Conservation (phyloP, 2,888 invertebrate species). For the Pachliopta kotzebuea region DNA sequence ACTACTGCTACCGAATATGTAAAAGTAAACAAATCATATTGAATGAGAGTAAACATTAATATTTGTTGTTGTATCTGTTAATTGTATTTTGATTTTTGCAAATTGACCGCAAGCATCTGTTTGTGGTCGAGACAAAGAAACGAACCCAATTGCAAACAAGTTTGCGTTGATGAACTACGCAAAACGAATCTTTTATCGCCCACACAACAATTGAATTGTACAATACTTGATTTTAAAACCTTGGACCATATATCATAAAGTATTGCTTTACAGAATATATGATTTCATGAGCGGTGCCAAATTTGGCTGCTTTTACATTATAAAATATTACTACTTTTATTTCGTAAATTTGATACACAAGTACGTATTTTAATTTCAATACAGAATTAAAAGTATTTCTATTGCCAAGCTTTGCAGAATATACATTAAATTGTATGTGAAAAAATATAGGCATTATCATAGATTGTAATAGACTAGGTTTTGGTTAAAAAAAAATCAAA, state of each 20-base stretch:
- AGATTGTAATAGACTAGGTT: too few relatives aligned
- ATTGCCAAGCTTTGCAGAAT: neutral
- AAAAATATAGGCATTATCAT: too few relatives aligned
- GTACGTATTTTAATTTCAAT: neutral
- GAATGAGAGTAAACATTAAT: constrained; percentile 1
- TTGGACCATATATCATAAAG: constrained; percentile 11
- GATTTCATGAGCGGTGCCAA: neutral
- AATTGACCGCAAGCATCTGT: constrained; percentile 39
- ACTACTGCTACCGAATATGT: too few relatives aligned
- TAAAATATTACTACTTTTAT: neutral
- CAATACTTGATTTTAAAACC: constrained; percentile 8
- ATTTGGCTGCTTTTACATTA: neutral
- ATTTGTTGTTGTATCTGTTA: constrained; percentile 13
- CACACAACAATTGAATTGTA: constrained; percentile 24
- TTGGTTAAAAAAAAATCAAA: neutral
- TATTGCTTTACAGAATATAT: neutral
- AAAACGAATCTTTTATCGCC: constrained; percentile 18
- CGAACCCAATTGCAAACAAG: constrained; percentile 27
- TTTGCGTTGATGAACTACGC: constrained; percentile 24
- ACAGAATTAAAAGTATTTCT: neutral
- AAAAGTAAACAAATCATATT: neutral
- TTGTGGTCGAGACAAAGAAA: constrained; percentile 37
- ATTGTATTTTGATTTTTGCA: constrained; percentile 34
- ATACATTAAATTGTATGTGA: neutral
- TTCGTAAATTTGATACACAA: neutral